Conservation (phyloP, 1,140 invertebrate genomes). For the Globodera ellingtonae region DNA sequence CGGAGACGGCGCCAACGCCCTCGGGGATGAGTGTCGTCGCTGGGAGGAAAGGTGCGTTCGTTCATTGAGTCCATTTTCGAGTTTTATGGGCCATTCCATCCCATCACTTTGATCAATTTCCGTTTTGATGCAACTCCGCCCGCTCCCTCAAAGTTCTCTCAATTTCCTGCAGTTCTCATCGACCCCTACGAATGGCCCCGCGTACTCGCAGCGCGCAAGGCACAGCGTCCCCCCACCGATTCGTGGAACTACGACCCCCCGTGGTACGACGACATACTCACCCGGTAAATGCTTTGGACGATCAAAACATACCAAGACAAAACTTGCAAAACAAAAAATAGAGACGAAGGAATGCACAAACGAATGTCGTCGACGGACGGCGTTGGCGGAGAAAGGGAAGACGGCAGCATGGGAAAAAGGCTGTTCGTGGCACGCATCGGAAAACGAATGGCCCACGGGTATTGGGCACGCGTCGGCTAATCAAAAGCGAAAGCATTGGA, state of each 20-base stretch:
- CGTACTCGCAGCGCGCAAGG: background rate
- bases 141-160: background rate
- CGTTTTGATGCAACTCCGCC: too few relatives aligned
- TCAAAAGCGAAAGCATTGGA: background rate
- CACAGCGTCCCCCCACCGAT: background rate
- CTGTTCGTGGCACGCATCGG: constrained; percentile 38
- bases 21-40: background rate
- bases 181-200: background rate
- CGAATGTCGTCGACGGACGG: background rate
- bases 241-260: constrained; percentile 1
- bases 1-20: background rate
- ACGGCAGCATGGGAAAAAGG: constrained; percentile 29
- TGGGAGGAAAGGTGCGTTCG: background rate
- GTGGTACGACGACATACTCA: constrained; percentile 3
- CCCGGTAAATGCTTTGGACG: background rate
- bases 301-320: background rate
- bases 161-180: background rate
- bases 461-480: constrained; percentile 27
- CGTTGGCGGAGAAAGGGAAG: background rate
- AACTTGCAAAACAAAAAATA: background rate
- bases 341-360: background rate
- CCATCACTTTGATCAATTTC: too few relatives aligned
- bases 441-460: constrained; percentile 25
- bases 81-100: too few relatives aligned
- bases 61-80: background rate